Percentiles rank a stretch among this genome's conserved stretches.
These are phyloP conservation scores for Nemurella pictetii DNA, from an alignment of 2,888 invertebrate species.

Conservation along the genomic window DNA sequence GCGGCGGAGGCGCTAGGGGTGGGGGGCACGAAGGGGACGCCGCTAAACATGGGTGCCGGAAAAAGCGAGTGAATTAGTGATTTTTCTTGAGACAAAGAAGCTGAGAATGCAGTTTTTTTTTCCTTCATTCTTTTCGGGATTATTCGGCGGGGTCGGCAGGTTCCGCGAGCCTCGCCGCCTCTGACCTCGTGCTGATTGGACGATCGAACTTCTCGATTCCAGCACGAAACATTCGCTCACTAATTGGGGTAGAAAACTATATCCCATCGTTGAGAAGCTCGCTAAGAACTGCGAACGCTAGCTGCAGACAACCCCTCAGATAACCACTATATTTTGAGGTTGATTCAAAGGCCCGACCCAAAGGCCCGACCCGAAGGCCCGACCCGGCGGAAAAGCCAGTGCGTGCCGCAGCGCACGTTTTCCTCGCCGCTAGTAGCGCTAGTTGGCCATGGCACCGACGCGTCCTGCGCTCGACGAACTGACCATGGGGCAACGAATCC, in stretches of 20 bases:
- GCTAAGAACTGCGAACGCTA: no score
- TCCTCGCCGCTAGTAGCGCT: neutral
- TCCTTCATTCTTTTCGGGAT: no score
- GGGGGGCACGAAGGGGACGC: neutral
- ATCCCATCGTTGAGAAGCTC: no score
- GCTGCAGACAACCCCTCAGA: no score
- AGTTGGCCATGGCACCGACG: neutral
- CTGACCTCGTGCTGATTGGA: no score
- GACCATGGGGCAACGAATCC: constrained; percentile 27
- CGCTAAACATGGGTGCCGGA: neutral
- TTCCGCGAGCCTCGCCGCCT: neutral
- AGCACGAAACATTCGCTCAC: no score
- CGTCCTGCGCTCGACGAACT: constrained; percentile 15
- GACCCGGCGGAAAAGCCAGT: neutral
- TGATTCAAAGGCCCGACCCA: no score
- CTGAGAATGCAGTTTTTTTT: neutral
- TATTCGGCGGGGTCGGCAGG: no score
- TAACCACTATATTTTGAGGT: no score
- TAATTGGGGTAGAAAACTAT: no score
- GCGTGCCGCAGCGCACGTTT: neutral
- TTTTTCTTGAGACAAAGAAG: neutral
- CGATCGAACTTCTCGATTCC: no score
- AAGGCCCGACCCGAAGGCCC: no score
- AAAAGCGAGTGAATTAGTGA: neutral
- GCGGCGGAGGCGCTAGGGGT: neutral